These are phyloP conservation scores for Delia radicum DNA, from an alignment of 1,140 invertebrate genomes.

Conservation along the genomic window DNA sequence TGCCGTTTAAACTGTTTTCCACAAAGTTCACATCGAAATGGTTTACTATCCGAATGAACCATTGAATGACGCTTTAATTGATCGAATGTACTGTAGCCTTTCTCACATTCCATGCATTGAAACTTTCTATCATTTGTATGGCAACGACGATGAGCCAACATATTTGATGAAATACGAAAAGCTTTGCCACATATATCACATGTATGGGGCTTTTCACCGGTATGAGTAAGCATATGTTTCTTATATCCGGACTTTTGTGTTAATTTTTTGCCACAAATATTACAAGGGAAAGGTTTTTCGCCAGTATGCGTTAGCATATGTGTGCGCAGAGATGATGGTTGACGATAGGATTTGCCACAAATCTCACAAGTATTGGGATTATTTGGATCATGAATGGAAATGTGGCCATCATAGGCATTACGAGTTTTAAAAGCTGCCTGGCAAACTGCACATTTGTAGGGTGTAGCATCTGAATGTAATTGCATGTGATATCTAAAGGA, in stretches of 20 bases:
- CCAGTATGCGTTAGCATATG: conserved; percentile 52
- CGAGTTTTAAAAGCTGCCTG: conserved; percentile 42
- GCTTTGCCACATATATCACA: conserved; percentile 47
- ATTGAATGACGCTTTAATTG: conserved; percentile 44
- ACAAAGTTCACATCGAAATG: conserved; percentile 37
- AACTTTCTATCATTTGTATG: conserved; percentile 70
- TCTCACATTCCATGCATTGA: conserved; percentile 43
- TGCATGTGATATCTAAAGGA: conserved; percentile 51
- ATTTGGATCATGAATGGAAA: conserved; percentile 46
- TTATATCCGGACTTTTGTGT: conserved; percentile 54
- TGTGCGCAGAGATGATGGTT: conserved; percentile 46
- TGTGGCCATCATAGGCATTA: conserved; percentile 49
- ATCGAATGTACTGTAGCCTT: conserved; percentile 47
- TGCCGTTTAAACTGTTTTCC: conserved; percentile 34
- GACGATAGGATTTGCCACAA: conserved; percentile 52
- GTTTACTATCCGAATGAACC: conserved; percentile 44
- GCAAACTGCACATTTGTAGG: conserved; percentile 39
- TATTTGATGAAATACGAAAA: conserved; percentile 52
- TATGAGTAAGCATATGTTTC: conserved; percentile 52
- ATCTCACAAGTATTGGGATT: conserved; percentile 46
- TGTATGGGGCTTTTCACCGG: conserved; percentile 47
- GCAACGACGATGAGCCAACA: conserved; percentile 58
- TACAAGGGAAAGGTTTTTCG: conserved; percentile 49
- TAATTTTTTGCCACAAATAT: conserved; percentile 50
- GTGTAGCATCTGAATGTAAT: conserved; percentile 44